These are phyloP conservation scores for Hydropsyche tenuis DNA, from an alignment of 1,140 invertebrate species.

Conservation along the genomic window DNA sequence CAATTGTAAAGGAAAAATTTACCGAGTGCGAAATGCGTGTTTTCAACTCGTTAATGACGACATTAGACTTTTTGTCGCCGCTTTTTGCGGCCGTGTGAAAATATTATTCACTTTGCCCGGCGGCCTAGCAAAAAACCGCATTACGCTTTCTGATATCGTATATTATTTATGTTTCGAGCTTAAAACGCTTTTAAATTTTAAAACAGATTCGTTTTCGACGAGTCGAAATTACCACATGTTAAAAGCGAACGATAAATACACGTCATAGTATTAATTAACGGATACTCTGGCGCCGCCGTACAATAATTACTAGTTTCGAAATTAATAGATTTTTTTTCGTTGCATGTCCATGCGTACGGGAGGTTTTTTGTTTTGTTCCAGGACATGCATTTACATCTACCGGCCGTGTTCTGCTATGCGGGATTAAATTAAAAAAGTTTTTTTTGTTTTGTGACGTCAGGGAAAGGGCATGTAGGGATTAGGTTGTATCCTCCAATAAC, in stretches of 20 bases:
- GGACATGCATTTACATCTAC: neutral
- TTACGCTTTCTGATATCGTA: no score
- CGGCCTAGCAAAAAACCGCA: neutral
- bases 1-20: neutral
- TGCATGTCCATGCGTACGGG: neutral
- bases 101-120: constrained; percentile 10
- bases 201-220: no score
- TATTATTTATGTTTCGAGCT: no score
- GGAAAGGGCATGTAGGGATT: neutral
- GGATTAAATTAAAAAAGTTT: constrained; percentile 25
- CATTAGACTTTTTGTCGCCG: neutral
- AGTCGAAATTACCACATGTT: no score
- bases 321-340: constrained; percentile 11
- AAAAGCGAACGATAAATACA: no score
- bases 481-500: neutral
- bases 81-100: constrained; percentile 2
- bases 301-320: neutral
- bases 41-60: constrained; percentile 11
- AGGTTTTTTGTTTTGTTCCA: neutral
- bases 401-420: neutral
- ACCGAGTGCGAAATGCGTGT: neutral
- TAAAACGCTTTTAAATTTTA: no score
- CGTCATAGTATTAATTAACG: no score
- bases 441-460: neutral
- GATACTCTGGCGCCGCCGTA: neutral